Evolutionary conservation across 2,797 vertebrate genomes (phyloP).

Genomic region (Dermochelys coriacea): DNA sequence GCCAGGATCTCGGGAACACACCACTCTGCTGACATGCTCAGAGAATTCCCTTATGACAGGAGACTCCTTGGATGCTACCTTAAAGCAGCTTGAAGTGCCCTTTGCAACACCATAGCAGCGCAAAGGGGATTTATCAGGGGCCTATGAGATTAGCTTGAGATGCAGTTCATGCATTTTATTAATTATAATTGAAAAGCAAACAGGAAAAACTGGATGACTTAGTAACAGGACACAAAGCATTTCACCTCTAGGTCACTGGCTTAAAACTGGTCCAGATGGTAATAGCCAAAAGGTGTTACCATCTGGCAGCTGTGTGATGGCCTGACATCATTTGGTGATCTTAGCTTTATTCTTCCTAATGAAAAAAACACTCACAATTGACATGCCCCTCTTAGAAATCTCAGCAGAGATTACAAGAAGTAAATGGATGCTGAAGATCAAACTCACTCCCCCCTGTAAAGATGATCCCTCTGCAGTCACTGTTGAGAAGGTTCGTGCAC

Average conservation of each 20-base stretch:
- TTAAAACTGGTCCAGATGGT: background rate
- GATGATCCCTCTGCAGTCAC: background rate
- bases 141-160: background rate
- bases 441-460: background rate
- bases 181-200: background rate
- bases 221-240: background rate
- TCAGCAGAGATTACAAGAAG: background rate
- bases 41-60: background rate
- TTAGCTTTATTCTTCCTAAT: background rate
- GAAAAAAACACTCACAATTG: constrained; percentile 32
- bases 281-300: background rate
- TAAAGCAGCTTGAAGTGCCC: background rate
- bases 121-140: background rate
- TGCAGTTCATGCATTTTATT: background rate
- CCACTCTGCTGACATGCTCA: background rate
- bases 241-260: background rate
- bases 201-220: accelerated
- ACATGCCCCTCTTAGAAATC: background rate
- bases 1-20: background rate
- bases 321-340: background rate
- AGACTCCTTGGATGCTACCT: background rate
- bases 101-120: background rate
- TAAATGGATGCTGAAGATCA: background rate
- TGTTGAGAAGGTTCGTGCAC: background rate
- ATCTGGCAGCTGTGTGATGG: background rate